Percentiles rank a stretch among this genome's conserved stretches.
Evolutionary conservation across 2,888 invertebrate genomes (phyloP).

Genomic region (Cosmopolites sordidus): DNA sequence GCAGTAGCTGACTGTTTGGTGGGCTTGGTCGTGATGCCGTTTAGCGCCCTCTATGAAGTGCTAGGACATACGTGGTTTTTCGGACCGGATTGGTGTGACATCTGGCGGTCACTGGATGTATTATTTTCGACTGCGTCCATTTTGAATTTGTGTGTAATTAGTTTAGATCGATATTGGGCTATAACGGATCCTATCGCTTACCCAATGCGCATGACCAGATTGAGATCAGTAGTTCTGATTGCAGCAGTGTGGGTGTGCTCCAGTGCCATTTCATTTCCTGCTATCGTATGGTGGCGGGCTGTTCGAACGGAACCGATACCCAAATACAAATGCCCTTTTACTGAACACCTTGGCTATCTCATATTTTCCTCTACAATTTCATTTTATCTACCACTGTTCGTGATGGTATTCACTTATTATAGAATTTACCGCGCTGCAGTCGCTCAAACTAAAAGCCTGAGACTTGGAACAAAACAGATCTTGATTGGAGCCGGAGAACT

Average conservation of each 20-base stretch:
- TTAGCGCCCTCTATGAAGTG: constrained; percentile 87
- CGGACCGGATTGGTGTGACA: constrained; percentile 93
- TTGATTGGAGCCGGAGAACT: constrained; percentile 79
- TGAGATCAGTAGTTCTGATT: constrained; percentile 81
- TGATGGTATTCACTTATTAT: constrained; percentile 98
- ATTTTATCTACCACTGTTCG: constrained; percentile 92
- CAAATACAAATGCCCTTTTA: constrained; percentile 87
- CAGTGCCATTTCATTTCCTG: constrained; percentile 95
- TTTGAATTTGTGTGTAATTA: constrained; percentile 94
- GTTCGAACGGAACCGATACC: constrained; percentile 78
- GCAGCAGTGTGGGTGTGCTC: constrained; percentile 96
- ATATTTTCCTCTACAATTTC: constrained; percentile 97
- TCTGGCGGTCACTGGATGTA: constrained; percentile 96
- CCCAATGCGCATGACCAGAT: constrained; percentile 89
- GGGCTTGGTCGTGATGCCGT: constrained; percentile 96
- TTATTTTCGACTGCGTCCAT: constrained; percentile 97
- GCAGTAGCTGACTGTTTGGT: constrained; percentile 96
- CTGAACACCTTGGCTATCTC: constrained; percentile 92
- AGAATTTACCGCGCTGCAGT: constrained; percentile 92
- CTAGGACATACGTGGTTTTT: constrained; percentile 90
- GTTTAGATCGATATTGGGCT: constrained; percentile 96
- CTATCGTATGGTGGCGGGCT: constrained; percentile 94
- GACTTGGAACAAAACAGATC: constrained; percentile 87
- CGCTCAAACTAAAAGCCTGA: constrained; percentile 84
- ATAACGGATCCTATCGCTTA: constrained; percentile 98